These are phyloP conservation scores for Conopomorpha cramerella DNA, from an alignment of 1,140 invertebrate species.

Conservation along the genomic window DNA sequence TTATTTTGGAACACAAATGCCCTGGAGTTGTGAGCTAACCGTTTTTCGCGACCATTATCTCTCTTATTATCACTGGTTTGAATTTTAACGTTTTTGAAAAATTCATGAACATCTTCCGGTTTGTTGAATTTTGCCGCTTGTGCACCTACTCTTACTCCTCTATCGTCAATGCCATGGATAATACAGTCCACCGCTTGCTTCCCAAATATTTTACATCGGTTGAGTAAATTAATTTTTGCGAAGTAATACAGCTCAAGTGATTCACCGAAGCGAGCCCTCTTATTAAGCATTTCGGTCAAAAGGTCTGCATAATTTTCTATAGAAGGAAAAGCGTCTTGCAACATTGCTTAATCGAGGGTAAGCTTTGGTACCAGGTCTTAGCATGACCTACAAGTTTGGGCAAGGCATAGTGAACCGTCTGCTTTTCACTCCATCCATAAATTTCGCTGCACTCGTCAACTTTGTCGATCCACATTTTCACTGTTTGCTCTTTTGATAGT, in stretches of 20 bases:
- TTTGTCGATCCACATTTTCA: slow-evolving; percentile 13
- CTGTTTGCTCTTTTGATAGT: slow-evolving; percentile 12
- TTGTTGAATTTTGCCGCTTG: slow-evolving; percentile 13
- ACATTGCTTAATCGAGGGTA: slow-evolving; percentile 11
- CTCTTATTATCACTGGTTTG: neutral
- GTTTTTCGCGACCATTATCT: neutral
- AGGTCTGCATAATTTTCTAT: slow-evolving; percentile 16
- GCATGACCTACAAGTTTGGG: slow-evolving; percentile 9
- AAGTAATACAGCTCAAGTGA: slow-evolving; percentile 18
- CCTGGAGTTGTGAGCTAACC: no score
- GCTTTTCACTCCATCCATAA: slow-evolving; percentile 8
- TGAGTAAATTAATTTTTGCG: slow-evolving; percentile 17
- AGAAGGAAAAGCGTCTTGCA: slow-evolving; percentile 13
- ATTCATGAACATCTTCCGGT: slow-evolving; percentile 12
- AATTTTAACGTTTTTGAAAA: slow-evolving; percentile 13
- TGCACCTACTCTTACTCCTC: slow-evolving; percentile 10
- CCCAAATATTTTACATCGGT: slow-evolving; percentile 15
- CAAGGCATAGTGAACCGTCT: slow-evolving; percentile 6
- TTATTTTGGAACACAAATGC: no score
- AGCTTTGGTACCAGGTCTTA: slow-evolving; percentile 12
- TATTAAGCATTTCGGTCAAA: slow-evolving; percentile 16
- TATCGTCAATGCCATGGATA: slow-evolving; percentile 16
- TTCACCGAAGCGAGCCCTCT: slow-evolving; percentile 10
- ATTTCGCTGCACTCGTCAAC: slow-evolving; percentile 8
- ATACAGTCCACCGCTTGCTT: slow-evolving; percentile 19